These are phyloP conservation scores for Nyctibius grandis DNA, from an alignment of 2,797 vertebrate species.

Conservation along the genomic window DNA sequence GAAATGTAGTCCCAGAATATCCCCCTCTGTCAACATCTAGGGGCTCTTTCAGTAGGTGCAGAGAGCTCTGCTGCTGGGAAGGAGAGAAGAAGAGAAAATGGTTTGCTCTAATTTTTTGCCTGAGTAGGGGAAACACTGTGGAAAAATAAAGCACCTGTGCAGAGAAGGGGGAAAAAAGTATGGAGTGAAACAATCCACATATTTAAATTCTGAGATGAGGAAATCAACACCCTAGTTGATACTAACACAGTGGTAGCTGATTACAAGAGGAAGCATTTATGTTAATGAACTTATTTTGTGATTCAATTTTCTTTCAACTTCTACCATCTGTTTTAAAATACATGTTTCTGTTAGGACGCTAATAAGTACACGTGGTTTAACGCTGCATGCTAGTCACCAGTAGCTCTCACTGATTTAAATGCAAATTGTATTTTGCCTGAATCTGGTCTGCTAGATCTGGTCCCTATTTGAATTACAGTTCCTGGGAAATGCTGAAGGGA, in stretches of 20 bases:
- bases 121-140: neutral
- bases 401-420: neutral
- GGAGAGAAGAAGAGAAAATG: neutral
- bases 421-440: conserved; percentile 2
- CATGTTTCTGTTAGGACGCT: neutral
- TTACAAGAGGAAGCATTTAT: conserved; percentile 57
- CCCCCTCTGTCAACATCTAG: neutral
- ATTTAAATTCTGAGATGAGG: conserved; percentile 6
- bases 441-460: neutral
- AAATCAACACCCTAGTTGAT: neutral
- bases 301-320: conserved; percentile 54
- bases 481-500: neutral
- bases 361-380: neutral
- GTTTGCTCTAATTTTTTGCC: neutral
- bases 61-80: neutral
- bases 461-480: neutral
- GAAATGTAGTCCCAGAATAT: neutral
- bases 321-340: conserved; percentile 56
- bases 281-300: conserved; percentile 38
- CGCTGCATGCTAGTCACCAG: neutral
- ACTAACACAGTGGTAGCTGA: conserved; percentile 45
- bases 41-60: neutral
- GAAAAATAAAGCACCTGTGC: neutral
- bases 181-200: neutral
- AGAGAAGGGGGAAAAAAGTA: fast-evolving